phyloP scores from a whole-genome alignment of 2,113 vertebrate species.

The Crotophaga sulcirostris region DNA sequence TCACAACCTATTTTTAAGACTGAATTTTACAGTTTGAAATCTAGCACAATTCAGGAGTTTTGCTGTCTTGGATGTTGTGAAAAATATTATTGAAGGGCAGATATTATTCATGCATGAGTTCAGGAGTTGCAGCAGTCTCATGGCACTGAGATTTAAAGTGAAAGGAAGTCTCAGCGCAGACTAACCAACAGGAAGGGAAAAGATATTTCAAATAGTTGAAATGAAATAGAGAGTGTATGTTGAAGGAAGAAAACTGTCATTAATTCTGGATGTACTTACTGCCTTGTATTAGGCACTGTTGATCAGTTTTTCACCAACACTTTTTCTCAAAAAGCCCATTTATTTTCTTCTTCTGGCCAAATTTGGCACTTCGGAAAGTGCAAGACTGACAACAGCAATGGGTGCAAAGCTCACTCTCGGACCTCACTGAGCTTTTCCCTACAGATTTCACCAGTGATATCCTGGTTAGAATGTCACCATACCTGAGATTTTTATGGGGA shows the following conservation, averaged over 20 bases:
- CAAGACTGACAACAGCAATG: not conserved
- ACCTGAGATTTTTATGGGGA: not conserved
- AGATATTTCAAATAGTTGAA: not conserved
- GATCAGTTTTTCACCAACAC: not conserved
- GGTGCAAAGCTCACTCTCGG: not conserved
- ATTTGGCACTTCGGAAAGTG: not conserved
- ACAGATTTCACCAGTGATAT: not conserved
- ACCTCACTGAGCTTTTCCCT: not conserved
- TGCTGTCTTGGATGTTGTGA: not conserved
- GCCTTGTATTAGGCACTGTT: not conserved
- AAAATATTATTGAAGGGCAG: not conserved
- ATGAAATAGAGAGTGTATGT: not conserved
- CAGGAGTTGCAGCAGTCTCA: not conserved
- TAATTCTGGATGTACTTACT: not conserved
- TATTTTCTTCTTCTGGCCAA: not conserved
- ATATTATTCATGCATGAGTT: not conserved
- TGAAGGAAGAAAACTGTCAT: not conserved
- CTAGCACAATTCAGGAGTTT: not conserved
- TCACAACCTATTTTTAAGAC: not conserved
- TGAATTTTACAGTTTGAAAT: not conserved
- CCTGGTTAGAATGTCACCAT: not conserved
- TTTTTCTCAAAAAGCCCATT: not conserved
- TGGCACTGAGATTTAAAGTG: not conserved
- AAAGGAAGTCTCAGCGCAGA: not conserved
- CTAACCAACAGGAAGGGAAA: not conserved